These are phyloP conservation scores for Forbesichthys papilliferus DNA, from an alignment of 2,113 vertebrate genomes.

Conservation along the genomic window DNA sequence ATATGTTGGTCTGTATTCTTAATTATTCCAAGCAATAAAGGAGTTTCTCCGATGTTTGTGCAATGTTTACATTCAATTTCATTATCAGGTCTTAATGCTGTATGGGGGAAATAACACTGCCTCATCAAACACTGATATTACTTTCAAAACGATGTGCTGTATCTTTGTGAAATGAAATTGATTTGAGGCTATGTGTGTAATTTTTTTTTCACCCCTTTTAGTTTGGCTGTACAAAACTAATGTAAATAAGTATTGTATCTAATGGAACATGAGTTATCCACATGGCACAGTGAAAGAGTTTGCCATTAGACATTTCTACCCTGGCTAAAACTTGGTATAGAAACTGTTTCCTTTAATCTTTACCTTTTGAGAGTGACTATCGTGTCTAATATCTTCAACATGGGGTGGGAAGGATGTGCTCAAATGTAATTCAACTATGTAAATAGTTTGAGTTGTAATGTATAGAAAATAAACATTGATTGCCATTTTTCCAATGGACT, in stretches of 20 bases:
- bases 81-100: slow-evolving; percentile 5
- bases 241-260: not conserved
- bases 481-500: slow-evolving; percentile 44
- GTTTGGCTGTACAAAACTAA: too few relatives aligned
- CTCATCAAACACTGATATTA: not conserved
- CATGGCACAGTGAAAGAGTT: slow-evolving; percentile 21
- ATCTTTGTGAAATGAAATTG: slow-evolving; percentile 6
- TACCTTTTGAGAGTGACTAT: slow-evolving; percentile 25
- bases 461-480: slow-evolving; percentile 76
- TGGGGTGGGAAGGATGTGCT: slow-evolving; percentile 54
- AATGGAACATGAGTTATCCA: slow-evolving; percentile 11
- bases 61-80: not conserved
- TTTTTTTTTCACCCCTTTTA: not conserved
- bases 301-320: slow-evolving; percentile 17
- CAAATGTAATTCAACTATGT: slow-evolving; percentile 64
- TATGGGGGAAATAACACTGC: not conserved
- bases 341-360: slow-evolving; percentile 22
- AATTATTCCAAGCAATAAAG: slow-evolving; percentile 38
- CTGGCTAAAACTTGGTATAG: not conserved
- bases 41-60: not conserved
- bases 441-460: slow-evolving; percentile 76
- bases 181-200: slow-evolving; percentile 21
- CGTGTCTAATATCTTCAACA: slow-evolving; percentile 25
- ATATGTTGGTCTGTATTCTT: slow-evolving; percentile 18
- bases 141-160: too few relatives aligned